phyloP scores from a whole-genome alignment of 2,113 vertebrate species.

The Andinoacara biseriatus region DNA sequence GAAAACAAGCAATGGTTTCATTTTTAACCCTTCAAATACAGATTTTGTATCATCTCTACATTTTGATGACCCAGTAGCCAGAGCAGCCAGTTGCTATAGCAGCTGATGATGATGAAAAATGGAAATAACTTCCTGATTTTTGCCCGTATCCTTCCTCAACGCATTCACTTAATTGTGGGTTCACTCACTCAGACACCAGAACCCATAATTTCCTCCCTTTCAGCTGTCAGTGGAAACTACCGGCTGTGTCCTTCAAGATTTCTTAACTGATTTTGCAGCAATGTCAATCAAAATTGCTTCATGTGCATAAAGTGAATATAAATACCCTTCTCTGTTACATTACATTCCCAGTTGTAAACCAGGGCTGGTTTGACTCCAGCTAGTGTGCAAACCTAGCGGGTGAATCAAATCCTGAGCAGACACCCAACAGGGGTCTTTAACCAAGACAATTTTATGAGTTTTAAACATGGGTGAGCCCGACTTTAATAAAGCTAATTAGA shows the following conservation, averaged over 20 bases:
- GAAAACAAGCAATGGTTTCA: too few species aligned
- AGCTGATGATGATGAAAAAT: slow-evolving; percentile 22
- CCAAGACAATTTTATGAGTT: slow-evolving; percentile 9
- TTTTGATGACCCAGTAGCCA: slow-evolving; percentile 5
- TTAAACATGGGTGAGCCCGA: background rate
- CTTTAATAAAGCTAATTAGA: slow-evolving; percentile 14
- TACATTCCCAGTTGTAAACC: slow-evolving; percentile 10
- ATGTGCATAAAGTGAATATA: background rate
- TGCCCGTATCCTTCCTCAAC: background rate
- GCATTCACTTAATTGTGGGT: slow-evolving; percentile 47
- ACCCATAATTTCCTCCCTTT: slow-evolving; percentile 35
- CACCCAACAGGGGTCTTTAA: slow-evolving; percentile 25
- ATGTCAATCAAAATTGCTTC: slow-evolving; percentile 21
- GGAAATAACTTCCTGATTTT: slow-evolving; percentile 29
- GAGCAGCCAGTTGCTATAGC: slow-evolving; percentile 33
- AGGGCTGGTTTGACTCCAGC: slow-evolving; percentile 10
- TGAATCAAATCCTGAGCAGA: slow-evolving; percentile 38
- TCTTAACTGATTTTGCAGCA: slow-evolving; percentile 5
- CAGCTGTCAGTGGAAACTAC: slow-evolving; percentile 50
- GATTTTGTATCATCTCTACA: background rate
- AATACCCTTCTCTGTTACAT: slow-evolving; percentile 3
- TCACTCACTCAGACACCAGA: slow-evolving; percentile 23
- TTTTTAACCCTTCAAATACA: background rate
- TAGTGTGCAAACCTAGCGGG: background rate
- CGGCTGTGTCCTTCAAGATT: slow-evolving; percentile 37